Evolutionary conservation across 2,113 vertebrate genomes (phyloP).

Genomic region (Pionites leucogaster): DNA sequence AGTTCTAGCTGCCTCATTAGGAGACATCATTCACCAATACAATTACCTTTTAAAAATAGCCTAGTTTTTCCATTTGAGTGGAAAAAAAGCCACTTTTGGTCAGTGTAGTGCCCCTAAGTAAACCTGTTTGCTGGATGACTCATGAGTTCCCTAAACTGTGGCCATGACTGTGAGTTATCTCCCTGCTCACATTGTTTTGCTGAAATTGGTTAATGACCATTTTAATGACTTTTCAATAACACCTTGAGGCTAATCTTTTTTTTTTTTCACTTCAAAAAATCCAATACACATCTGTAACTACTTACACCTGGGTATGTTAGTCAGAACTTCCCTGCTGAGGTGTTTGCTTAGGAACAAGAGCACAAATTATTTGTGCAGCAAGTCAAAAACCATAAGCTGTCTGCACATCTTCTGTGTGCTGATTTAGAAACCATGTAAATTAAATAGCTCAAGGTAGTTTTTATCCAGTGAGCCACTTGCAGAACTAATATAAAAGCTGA

Average conservation of each 20-base stretch:
- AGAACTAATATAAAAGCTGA: neutral
- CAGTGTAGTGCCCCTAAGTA: neutral
- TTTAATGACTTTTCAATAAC: constrained; percentile 33
- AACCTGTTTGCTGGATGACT: neutral
- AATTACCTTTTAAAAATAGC: neutral
- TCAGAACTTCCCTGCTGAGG: neutral
- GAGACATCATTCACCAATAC: neutral
- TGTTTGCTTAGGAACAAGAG: constrained; percentile 12
- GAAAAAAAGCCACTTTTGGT: neutral
- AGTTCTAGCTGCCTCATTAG: neutral
- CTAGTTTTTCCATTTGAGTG: neutral
- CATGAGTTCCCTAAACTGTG: neutral
- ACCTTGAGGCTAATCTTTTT: constrained; percentile 5
- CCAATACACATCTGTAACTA: neutral
- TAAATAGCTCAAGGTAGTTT: neutral
- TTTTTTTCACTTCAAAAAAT: neutral
- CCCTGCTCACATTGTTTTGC: neutral
- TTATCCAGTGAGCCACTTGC: neutral
- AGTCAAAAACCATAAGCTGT: neutral
- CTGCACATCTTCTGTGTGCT: neutral
- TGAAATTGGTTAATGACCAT: neutral
- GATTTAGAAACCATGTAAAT: neutral
- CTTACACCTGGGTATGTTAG: neutral
- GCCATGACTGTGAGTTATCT: neutral
- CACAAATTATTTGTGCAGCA: neutral